These are phyloP conservation scores for Teleogryllus occipitalis DNA, from an alignment of 1,140 invertebrate genomes.

Conservation along the genomic window DNA sequence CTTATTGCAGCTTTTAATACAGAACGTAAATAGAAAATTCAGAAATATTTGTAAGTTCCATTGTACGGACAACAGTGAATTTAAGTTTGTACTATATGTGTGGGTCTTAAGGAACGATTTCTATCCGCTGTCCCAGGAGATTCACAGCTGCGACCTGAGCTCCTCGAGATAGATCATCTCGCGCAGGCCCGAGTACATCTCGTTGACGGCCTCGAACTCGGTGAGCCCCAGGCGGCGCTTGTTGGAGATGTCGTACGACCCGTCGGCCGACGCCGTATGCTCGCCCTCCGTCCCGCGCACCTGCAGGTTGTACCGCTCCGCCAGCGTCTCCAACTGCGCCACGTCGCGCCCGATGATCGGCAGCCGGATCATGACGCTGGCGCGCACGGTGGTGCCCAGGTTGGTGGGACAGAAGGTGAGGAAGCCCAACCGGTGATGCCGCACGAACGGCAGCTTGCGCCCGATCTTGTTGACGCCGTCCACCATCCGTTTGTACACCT, in stretches of 20 bases:
- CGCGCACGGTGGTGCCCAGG: constrained; percentile 66
- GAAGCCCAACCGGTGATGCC: constrained; percentile 50
- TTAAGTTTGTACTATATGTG: not conserved
- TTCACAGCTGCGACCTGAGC: not conserved
- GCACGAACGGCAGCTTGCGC: constrained; percentile 11
- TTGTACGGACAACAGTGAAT: not conserved
- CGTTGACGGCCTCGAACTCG: constrained; percentile 80
- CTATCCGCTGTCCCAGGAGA: constrained; percentile 3
- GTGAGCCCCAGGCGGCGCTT: constrained; percentile 81
- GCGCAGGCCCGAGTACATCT: constrained; percentile 83
- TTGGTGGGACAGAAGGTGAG: constrained; percentile 69
- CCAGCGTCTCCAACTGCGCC: constrained; percentile 53
- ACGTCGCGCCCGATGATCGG: constrained; percentile 53
- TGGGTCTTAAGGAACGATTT: not conserved
- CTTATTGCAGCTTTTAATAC: too few relatives aligned
- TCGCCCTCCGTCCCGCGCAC: constrained; percentile 86
- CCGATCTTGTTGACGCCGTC: constrained; percentile 47
- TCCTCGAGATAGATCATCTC: constrained; percentile 82
- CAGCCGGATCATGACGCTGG: constrained; percentile 62
- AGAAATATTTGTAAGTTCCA: not conserved
- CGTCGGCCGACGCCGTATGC: constrained; percentile 88
- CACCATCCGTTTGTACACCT: constrained; percentile 54
- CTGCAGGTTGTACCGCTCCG: constrained; percentile 48
- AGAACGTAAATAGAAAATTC: not conserved
- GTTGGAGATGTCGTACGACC: constrained; percentile 89